Evolutionary conservation across 2,113 vertebrate species (phyloP).

Genomic region (Pelodiscus sinensis): DNA sequence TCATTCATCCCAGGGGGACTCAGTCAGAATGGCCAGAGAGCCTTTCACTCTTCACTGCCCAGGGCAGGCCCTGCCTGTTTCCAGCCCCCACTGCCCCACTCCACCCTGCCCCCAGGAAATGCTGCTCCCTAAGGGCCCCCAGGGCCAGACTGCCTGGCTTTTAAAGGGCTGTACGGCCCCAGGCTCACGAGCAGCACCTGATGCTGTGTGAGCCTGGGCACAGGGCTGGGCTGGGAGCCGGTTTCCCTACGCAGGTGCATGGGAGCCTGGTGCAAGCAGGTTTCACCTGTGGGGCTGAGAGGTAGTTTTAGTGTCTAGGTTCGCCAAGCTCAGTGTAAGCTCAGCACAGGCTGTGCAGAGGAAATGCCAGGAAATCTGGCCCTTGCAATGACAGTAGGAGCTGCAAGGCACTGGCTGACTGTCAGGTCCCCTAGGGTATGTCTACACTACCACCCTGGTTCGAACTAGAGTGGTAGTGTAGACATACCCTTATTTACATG

Average conservation of each 20-base stretch:
- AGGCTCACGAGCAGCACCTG: not conserved
- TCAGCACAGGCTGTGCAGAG: not conserved
- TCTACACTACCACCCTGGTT: too few relatives aligned
- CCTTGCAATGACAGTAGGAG: not conserved
- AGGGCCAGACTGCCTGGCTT: not conserved
- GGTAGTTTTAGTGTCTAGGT: not conserved
- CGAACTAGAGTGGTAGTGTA: too few relatives aligned
- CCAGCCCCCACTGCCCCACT: too few relatives aligned
- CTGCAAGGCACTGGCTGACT: not conserved
- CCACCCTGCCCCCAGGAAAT: not conserved
- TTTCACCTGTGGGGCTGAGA: not conserved
- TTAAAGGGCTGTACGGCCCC: not conserved
- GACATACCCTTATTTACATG: not conserved
- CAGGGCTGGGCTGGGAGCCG: not conserved
- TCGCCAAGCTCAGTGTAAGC: not conserved
- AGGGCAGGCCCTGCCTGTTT: not conserved
- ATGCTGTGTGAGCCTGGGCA: not conserved
- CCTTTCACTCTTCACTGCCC: not conserved
- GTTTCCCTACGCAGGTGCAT: not conserved
- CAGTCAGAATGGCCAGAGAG: not conserved
- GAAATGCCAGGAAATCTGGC: not conserved
- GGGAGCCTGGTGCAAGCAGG: not conserved
- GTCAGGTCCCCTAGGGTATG: too few relatives aligned
- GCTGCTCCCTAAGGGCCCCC: not conserved
- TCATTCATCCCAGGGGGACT: not conserved